Evolutionary conservation across 1,140 invertebrate genomes (phyloP).

Genomic region (Doryteuthis pealeii): DNA sequence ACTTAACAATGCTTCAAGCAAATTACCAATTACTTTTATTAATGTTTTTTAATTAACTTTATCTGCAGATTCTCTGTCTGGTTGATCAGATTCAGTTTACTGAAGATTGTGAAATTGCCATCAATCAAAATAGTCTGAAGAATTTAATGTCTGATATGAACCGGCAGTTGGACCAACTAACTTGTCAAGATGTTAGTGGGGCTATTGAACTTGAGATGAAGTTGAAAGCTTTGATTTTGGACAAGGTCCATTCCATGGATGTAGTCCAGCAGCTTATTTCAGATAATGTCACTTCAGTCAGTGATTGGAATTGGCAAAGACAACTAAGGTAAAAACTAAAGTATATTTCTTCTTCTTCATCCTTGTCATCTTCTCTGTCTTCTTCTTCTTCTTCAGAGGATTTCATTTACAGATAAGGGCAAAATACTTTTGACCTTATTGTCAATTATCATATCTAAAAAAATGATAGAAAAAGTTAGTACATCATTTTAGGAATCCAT

Average conservation of each 20-base stretch:
- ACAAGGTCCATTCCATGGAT: conserved; percentile 87
- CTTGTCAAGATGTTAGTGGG: conserved; percentile 62
- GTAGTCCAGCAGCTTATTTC: conserved; percentile 78
- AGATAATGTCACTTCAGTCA: conserved; percentile 67
- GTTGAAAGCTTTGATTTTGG: conserved; percentile 80
- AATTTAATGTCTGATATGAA: conserved; percentile 61
- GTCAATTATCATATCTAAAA: too few species aligned
- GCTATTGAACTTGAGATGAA: conserved; percentile 61
- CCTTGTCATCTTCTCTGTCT: too few species aligned
- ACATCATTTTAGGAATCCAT: too few species aligned
- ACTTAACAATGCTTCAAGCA: too few species aligned
- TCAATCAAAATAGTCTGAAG: conserved; percentile 68
- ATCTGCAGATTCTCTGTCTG: conserved; percentile 71
- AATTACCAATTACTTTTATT: too few species aligned
- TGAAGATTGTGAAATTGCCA: conserved; percentile 77
- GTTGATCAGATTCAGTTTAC: conserved; percentile 77
- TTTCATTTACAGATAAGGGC: too few species aligned
- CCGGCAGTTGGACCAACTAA: conserved; percentile 69
- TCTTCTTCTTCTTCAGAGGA: too few species aligned
- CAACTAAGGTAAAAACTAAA: conserved; percentile 81
- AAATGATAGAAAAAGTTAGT: too few species aligned
- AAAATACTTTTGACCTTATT: too few species aligned
- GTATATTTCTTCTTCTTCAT: not conserved
- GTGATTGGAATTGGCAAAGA: conserved; percentile 92
- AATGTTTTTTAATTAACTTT: too few species aligned